A percentile compares a stretch with the other conserved stretches of the same genome.
phyloP scores from a whole-genome alignment of 2,797 vertebrate genomes.

The Amphiprion clarkii region DNA sequence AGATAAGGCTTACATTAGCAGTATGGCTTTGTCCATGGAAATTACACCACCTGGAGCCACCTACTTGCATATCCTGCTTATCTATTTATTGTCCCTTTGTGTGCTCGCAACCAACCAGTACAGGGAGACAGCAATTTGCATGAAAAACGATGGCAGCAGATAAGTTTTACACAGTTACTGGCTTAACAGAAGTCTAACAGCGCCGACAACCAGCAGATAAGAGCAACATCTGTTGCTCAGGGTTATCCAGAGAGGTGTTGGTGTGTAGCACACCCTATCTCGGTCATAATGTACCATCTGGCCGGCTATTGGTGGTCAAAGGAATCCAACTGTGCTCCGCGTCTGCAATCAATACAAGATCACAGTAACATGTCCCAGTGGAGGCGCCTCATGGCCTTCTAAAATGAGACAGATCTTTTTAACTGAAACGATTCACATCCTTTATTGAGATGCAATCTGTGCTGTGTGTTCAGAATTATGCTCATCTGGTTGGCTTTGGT shows the following conservation, averaged over 20 bases:
- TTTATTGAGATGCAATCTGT: conserved; percentile 31
- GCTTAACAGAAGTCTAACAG: conserved; percentile 65
- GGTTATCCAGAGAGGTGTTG: conserved; percentile 55
- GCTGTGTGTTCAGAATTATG: conserved; percentile 11
- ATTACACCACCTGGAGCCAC: conserved; percentile 17
- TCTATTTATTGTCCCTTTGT: conserved; percentile 56
- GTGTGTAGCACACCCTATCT: conserved; percentile 43
- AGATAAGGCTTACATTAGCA: conserved; percentile 3
- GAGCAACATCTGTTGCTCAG: conserved; percentile 72
- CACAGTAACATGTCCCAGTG: conserved; percentile 38
- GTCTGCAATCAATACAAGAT: conserved; percentile 58
- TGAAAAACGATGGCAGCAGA: conserved; percentile 60
- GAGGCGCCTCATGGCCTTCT: conserved; percentile 51
- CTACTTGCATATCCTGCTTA: conserved; percentile 45
- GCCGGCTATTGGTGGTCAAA: conserved; percentile 36
- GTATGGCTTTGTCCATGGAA: conserved; percentile 12
- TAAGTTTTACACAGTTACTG: conserved; percentile 67
- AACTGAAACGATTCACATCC: conserved; percentile 19
- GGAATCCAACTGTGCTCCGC: conserved; percentile 44
- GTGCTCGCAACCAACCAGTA: conserved; percentile 56
- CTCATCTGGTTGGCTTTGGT: background rate
- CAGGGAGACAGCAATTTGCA: conserved; percentile 57
- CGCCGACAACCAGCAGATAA: conserved; percentile 64
- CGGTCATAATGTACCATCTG: conserved; percentile 68
- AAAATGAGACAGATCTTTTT: conserved; percentile 33